Conservation (phyloP, 2,888 invertebrate genomes). For the Eupithecia vulgata region DNA sequence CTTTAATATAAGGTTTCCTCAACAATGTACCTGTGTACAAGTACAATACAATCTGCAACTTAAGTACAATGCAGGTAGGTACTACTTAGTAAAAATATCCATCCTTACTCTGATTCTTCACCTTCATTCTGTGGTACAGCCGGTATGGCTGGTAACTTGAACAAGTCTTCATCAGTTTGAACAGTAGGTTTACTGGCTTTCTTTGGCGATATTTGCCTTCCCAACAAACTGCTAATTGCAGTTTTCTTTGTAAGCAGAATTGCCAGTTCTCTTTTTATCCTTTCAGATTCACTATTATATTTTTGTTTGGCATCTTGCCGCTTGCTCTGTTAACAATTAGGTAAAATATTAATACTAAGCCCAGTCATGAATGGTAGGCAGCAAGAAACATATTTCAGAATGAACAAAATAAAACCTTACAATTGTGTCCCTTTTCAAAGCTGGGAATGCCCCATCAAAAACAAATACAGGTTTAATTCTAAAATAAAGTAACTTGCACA, state of each 20-base stretch:
- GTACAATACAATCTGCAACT: neutral
- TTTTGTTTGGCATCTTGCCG: slow-evolving; percentile 89
- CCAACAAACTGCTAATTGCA: slow-evolving; percentile 88
- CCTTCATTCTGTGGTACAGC: slow-evolving; percentile 66
- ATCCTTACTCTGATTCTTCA: slow-evolving; percentile 77
- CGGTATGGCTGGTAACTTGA: slow-evolving; percentile 85
- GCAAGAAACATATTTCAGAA: neutral
- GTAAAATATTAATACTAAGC: neutral
- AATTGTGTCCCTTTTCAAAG: slow-evolving; percentile 95
- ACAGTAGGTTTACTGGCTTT: slow-evolving; percentile 53
- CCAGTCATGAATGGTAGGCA: neutral
- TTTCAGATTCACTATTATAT: slow-evolving; percentile 88
- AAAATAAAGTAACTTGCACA: slow-evolving; percentile 98
- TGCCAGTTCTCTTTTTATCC: slow-evolving; percentile 89
- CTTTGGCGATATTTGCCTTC: slow-evolving; percentile 80
- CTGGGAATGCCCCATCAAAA: slow-evolving; percentile 98
- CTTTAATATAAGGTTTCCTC: no score
- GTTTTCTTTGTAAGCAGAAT: slow-evolving; percentile 90
- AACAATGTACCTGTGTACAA: no score
- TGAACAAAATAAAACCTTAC: slow-evolving; percentile 81
- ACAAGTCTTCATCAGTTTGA: slow-evolving; percentile 84
- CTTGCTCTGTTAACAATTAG: slow-evolving; percentile 83
- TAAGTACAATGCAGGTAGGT: neutral
- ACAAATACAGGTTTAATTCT: slow-evolving; percentile 98
- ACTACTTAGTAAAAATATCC: neutral